A percentile compares a stretch with the other conserved stretches of the same genome.
Conservation (phyloP, 2,113 vertebrate species). For the Archocentrus centrarchus region DNA sequence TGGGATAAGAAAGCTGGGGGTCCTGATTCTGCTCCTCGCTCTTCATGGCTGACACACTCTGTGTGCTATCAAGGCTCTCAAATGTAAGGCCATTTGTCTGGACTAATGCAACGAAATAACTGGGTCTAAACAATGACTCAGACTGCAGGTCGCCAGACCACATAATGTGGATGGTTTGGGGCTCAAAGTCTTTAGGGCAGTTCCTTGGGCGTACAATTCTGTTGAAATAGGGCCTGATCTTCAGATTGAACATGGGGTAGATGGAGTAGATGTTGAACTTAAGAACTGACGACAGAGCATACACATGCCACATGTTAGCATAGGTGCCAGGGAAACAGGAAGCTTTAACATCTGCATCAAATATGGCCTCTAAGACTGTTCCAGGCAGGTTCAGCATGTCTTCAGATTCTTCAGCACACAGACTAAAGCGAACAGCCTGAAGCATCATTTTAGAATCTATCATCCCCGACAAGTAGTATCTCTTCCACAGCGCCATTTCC, state of each 20-base stretch:
- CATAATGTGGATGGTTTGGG: slow-evolving; percentile 91
- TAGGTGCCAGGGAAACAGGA: slow-evolving; percentile 93
- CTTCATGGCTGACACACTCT: slow-evolving; percentile 69
- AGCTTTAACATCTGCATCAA: slow-evolving; percentile 94
- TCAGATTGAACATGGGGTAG: slow-evolving; percentile 95
- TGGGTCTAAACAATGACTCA: slow-evolving; percentile 85
- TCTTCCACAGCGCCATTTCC: slow-evolving; percentile 94
- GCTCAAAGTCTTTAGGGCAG: slow-evolving; percentile 65
- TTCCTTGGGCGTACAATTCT: slow-evolving; percentile 89
- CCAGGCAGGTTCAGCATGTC: slow-evolving; percentile 90
- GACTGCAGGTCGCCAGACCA: slow-evolving; percentile 91
- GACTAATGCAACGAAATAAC: slow-evolving; percentile 91
- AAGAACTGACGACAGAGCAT: slow-evolving; percentile 90
- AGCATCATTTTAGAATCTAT: slow-evolving; percentile 98
- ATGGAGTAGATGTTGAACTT: slow-evolving; percentile 93
- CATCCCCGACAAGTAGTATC: slow-evolving; percentile 94
- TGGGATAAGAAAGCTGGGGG: slow-evolving; percentile 85
- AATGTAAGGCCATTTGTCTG: slow-evolving; percentile 78
- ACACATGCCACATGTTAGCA: slow-evolving; percentile 97
- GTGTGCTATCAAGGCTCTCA: slow-evolving; percentile 51
- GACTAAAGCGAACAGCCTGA: slow-evolving; percentile 92
- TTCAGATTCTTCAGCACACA: slow-evolving; percentile 91
- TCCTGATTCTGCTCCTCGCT: slow-evolving; percentile 84
- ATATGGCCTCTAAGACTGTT: slow-evolving; percentile 92
- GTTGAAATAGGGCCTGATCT: slow-evolving; percentile 95